Evolutionary conservation across 2,888 invertebrate genomes (phyloP), one percentile per base, ranked within the genome.

Genomic region (Agriopis marginaria): DNA sequence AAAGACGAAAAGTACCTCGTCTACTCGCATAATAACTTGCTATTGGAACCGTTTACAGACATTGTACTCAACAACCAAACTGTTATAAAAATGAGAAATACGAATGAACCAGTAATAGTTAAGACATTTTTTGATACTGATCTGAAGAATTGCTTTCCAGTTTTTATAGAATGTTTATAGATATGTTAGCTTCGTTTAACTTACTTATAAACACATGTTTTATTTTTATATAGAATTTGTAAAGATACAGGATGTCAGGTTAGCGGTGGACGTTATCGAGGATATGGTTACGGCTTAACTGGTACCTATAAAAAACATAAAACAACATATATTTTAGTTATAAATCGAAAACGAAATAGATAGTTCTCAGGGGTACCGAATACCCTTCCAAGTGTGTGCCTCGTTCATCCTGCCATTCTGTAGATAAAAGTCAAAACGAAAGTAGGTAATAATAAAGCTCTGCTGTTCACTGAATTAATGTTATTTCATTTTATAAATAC

Each of bases 101-200:
- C 85, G 1, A 80, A 90, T 12, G 73, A 81, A 11, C 92, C 94
- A 0, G 75, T 93, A 17, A 94, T 94, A 32, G 94, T 93, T 0
- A 88, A 75, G 71, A 82, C 87, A 0, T 75, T 90, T 10, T 83
- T 87, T 61, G 82, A 88, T 66, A 70, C 82, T 0, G 73, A 82
- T 39, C 78, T 86, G 56, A 75, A 86, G 49, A 78, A 89, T 77
- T 94, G 95, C 79, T 82, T 87, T 82, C 90, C 93, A 84, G 86
- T 95, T 79, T 91, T 88, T 77, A 89, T 95, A 78, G 95, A 95
- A 88, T 95, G 95, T 79, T 79, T 89, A 50, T 94, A 84, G 75
- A 32, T 42, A 9, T 17, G 1, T 44, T 44, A 44, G 7, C 3
- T 62, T 53, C 10, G n/a, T 32, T 44, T 53, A 45, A 23, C 5